Evolutionary conservation across 2,888 invertebrate genomes (phyloP), one percentile per base, ranked within the genome.

Genomic region (Acleris cristana): DNA sequence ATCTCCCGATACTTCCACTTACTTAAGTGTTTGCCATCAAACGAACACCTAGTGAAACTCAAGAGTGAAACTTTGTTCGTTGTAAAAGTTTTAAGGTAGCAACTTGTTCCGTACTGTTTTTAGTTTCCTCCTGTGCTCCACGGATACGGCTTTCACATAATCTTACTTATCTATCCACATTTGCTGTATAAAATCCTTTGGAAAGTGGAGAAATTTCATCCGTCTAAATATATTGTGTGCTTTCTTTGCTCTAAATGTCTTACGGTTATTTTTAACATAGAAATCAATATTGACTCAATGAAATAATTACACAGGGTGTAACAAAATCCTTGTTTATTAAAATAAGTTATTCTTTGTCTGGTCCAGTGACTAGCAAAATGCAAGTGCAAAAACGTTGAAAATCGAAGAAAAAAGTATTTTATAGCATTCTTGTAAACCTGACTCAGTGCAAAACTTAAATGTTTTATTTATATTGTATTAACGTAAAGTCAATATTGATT

Each of bases 171-270:
- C 60, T 60, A 60, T 65, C 30, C 34, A 52, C 56, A 62, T 61
- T 65, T 56, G 66, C 52, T 49, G 51, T 57, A 66, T 62, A 66
- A 66, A 65, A 61, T 61, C 57, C 52, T 57, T 30, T 34, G n/a
- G 45, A 34, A 51, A 57, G 56, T 48, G 18, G 61, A 62, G 51
- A 30, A 21, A 23, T 51, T 63, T 63, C 48, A 49, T 49, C 45
- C n/a, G 30, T 30, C 44, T 61, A 49, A 18, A 61, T 56, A 45
- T 57, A 62, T 66, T 66, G 30, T 53, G 56, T n/a, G 19, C 30
- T 49, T 55, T 21, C 5, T 40, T 21, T 26, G 49, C 26, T 55
- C 19, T 44, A 16, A 56, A 18, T 14, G 40, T 18, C 14, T 44
- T n/a, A 5, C 19, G 7, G 7, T 55, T 40, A 40, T 40, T 34